Base-by-base conservation (phyloP, 2,888 invertebrate species). In the Hyposoter didymator region DNA sequence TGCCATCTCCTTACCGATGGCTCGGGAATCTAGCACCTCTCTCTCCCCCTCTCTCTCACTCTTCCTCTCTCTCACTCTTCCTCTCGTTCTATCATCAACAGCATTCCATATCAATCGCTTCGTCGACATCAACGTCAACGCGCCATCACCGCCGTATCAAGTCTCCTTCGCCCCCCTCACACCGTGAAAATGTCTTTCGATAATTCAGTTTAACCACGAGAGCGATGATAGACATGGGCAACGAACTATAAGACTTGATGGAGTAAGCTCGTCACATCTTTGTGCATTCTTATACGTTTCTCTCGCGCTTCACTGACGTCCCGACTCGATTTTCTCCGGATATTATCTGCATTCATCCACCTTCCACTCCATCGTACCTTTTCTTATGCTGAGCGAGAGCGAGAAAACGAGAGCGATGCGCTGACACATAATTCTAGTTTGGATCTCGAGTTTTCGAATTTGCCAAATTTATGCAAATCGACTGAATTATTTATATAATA, bases 121-220 rank as follows among this genome's bases (percentile, higher is more conserved):
- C 47, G 28, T 55, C 47, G 76, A 45, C 75, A 52, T 59, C 62
- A 72, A 32, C 75, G 45, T 66, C 73, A 47, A 35, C 52, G 59
- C 8, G 47, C 43, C 64, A 64, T n/a, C 64, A 43, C 4, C 47
- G 32, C 62, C 52, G 45, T 28, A 72, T 47, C 35, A n/a, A 72
- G 47, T 17, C 55, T 22, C 19, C 39, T 74, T 49, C 17, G 14
- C 43, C 28, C 52, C 14, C 55, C 14, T n/a, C n/a, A n/a, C 55
- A 19, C 28, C 35, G 28, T 59, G 22, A 8, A 76, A 59, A 39
- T 80, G 19, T 47, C n/a, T 59, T 72, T 70, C 43, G 39, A 79
- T 84, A 79, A 75, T 84, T 74, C 49, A 84, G 62, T 35, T 62
- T 19, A 49, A 62, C 43, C 66, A n/a, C 28, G 74, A 49, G 55